These are phyloP conservation scores for Crotophaga sulcirostris DNA, from an alignment of 2,113 vertebrate genomes.

Conservation along the genomic window DNA sequence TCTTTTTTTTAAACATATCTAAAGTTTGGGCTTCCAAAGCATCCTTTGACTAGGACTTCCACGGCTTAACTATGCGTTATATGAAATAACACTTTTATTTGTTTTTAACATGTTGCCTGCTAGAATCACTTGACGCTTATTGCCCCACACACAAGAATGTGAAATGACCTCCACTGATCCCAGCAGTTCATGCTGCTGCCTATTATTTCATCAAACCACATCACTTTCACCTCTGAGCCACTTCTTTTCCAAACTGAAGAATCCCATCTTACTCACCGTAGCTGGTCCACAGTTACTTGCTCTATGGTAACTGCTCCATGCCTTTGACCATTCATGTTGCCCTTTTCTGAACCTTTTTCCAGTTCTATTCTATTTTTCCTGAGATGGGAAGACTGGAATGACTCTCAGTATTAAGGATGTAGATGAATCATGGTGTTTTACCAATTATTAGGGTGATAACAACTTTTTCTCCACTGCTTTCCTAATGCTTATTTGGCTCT, in stretches of 20 bases:
- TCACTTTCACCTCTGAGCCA: neutral
- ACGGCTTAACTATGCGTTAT: neutral
- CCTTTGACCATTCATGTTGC: neutral
- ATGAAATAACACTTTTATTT: neutral
- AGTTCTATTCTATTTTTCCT: neutral
- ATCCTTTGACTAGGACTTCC: neutral
- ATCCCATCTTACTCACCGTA: neutral
- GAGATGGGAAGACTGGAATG: neutral
- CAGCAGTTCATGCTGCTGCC: neutral
- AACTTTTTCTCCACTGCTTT: neutral
- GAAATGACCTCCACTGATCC: neutral
- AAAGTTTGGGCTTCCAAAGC: neutral
- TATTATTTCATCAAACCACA: neutral
- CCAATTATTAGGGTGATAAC: neutral
- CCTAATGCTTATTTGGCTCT: neutral
- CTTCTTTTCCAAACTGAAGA: neutral
- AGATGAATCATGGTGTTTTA: neutral
- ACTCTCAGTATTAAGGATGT: neutral
- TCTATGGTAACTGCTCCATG: neutral
- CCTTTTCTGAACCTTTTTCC: neutral
- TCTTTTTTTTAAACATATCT: neutral
- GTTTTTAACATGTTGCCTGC: neutral
- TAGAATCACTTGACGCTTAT: neutral
- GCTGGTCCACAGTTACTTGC: neutral
- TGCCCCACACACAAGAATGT: neutral